Percentiles rank a stretch among this genome's conserved stretches.
phyloP scores from a whole-genome alignment of 2,888 invertebrate species.

The Conistra vaccinii region DNA sequence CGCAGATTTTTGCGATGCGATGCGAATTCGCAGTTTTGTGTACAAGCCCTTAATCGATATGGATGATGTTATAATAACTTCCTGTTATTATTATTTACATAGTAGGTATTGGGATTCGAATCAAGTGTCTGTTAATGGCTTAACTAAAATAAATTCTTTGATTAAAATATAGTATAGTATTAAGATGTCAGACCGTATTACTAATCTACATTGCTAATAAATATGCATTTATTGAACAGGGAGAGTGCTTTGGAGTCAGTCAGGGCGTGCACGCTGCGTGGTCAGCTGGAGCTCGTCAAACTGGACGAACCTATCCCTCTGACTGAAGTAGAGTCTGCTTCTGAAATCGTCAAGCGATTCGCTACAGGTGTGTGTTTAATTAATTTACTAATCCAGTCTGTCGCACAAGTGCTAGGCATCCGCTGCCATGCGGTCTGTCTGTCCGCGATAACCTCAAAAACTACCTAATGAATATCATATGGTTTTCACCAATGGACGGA shows the following conservation, averaged over 20 bases:
- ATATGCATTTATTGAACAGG: conserved; percentile 80
- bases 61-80: no score
- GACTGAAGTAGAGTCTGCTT: conserved; percentile 97
- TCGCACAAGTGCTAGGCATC: background rate
- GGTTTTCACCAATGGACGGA: no score
- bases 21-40: no score
- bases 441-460: no score
- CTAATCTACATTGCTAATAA: background rate
- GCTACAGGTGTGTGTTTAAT: conserved; percentile 91
- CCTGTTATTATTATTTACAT: no score
- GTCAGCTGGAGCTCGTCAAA: conserved; percentile 96
- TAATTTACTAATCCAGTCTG: background rate
- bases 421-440: background rate
- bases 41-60: no score
- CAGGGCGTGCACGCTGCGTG: conserved; percentile 96
- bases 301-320: conserved; percentile 95
- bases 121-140: background rate
- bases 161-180: background rate
- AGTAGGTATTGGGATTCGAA: no score
- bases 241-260: conserved; percentile 97
- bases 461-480: no score
- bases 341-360: conserved; percentile 98
- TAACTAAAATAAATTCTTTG: background rate
- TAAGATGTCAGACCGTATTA: background rate
- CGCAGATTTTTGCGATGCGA: no score